Conservation (phyloP, 2,113 vertebrate genomes). For the Corvus hawaiiensis region DNA sequence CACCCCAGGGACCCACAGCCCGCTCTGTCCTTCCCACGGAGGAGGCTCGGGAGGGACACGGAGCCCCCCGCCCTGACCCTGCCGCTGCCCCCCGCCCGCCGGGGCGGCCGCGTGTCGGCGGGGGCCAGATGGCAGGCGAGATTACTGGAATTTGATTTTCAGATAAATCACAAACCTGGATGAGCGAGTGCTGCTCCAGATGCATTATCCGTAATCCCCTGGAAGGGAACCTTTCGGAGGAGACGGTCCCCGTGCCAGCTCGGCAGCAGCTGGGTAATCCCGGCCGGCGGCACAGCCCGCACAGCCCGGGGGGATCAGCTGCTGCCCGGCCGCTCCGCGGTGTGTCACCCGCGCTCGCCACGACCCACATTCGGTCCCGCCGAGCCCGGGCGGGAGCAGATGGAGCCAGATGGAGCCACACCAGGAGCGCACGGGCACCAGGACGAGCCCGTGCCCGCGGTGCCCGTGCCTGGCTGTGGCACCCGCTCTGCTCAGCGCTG, state of each 20-base stretch:
- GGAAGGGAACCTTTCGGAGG: conserved; percentile 55
- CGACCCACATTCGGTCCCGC: conserved; percentile 23
- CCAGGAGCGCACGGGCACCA: background rate
- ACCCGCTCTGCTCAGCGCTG: accelerated
- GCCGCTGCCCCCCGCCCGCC: background rate
- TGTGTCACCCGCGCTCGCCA: background rate
- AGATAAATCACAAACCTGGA: conserved; percentile 60
- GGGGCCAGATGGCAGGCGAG: conserved; percentile 66
- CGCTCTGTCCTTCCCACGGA: accelerated
- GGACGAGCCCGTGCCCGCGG: background rate
- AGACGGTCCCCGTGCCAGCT: background rate
- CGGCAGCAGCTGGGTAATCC: conserved; percentile 50
- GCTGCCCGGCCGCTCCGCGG: background rate
- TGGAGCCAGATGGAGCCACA: background rate
- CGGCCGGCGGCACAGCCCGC: background rate
- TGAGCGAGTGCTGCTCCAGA: conserved; percentile 47
- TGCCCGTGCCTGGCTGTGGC: background rate
- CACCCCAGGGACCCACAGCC: accelerated
- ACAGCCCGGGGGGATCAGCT: background rate
- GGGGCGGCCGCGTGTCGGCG: background rate
- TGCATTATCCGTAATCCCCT: conserved; percentile 59
- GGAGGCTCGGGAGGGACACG: background rate
- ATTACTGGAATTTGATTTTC: conserved; percentile 68
- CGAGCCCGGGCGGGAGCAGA: background rate
- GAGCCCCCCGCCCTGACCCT: background rate